Evolutionary conservation across 2,113 vertebrate species (phyloP).

Genomic region (Mixornis gularis): DNA sequence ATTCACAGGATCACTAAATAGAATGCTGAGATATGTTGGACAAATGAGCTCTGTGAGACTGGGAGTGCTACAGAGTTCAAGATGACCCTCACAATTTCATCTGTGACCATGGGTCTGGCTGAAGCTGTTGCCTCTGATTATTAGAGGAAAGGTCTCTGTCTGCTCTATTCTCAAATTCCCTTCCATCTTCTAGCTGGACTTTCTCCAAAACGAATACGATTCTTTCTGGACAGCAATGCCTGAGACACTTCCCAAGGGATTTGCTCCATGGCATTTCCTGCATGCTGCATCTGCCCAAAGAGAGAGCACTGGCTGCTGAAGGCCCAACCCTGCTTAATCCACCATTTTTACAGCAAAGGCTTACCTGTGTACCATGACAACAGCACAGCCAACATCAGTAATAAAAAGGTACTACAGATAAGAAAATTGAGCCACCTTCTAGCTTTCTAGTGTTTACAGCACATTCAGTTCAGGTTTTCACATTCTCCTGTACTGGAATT

Average conservation of each 20-base stretch:
- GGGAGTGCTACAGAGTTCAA: neutral
- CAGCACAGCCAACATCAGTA: neutral
- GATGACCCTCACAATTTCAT: neutral
- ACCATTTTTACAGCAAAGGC: neutral
- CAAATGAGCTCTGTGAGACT: neutral
- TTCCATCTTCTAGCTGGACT: neutral
- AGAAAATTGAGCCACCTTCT: neutral
- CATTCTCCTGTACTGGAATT: neutral
- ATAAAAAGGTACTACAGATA: neutral
- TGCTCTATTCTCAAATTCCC: neutral
- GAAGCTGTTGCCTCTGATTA: neutral
- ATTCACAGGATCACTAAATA: neutral
- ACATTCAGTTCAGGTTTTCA: neutral
- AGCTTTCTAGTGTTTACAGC: neutral
- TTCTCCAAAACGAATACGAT: neutral
- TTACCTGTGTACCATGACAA: neutral
- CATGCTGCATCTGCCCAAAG: neutral
- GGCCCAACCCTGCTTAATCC: neutral
- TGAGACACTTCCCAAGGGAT: neutral
- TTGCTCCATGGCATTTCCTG: rapidly evolving
- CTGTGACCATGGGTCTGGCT: neutral
- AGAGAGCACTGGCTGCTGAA: neutral
- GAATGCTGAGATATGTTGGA: neutral
- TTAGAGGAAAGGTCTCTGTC: neutral
- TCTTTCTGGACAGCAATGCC: neutral